phyloP scores from a whole-genome alignment of 2,888 invertebrate genomes.

The Monopis laevigella region DNA sequence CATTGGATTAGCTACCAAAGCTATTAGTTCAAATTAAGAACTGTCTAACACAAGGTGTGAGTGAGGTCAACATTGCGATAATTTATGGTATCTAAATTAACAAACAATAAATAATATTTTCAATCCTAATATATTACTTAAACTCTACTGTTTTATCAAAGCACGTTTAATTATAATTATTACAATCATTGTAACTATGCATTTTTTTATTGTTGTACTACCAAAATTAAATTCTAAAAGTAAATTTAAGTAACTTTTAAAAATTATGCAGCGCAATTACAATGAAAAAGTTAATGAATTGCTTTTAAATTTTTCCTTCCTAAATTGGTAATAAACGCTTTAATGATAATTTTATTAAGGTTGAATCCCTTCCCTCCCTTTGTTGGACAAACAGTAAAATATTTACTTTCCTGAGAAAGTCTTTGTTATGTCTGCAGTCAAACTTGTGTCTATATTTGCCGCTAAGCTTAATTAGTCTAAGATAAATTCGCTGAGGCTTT shows the following conservation, averaged over 20 bases:
- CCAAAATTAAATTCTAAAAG: too few relatives aligned
- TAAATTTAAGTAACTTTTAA: too few relatives aligned
- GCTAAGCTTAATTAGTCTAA: neutral
- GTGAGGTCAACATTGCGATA: conserved; percentile 12
- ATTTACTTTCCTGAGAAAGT: conserved; percentile 4
- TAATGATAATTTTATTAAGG: too few relatives aligned
- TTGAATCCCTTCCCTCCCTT: too few relatives aligned
- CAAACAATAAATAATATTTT: neutral
- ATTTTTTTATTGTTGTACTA: too few relatives aligned
- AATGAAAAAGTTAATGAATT: too few relatives aligned
- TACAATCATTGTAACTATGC: too few relatives aligned
- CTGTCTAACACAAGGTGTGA: conserved; percentile 37
- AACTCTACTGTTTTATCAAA: neutral
- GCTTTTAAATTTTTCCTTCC: too few relatives aligned
- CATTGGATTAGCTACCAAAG: conserved; percentile 55
- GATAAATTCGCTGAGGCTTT: too few relatives aligned
- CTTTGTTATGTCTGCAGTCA: conserved; percentile 2
- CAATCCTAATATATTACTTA: neutral
- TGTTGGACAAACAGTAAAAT: conserved; percentile 1
- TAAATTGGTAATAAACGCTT: too few relatives aligned
- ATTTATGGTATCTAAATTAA: neutral
- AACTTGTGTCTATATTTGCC: conserved; percentile 1
- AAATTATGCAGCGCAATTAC: too few relatives aligned
- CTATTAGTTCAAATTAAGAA: conserved; percentile 66
- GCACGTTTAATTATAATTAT: too few relatives aligned